Evolutionary conservation across 2,113 vertebrate genomes (phyloP), one percentile per base, ranked within the genome.

Genomic region (Chelonoidis abingdonii): DNA sequence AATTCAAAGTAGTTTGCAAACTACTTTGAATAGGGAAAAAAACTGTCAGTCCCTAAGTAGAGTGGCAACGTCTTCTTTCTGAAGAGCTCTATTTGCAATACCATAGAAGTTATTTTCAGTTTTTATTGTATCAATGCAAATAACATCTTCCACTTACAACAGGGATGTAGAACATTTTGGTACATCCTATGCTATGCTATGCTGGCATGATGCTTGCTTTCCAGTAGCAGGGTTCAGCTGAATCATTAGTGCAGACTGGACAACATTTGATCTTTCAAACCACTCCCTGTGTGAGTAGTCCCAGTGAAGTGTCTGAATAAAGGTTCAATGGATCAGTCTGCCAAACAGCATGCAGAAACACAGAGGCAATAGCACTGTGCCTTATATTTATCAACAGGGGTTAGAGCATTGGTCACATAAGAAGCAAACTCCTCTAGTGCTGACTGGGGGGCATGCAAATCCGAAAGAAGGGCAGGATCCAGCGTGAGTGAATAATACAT

Each of bases 401-500:
- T 35, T 65, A 35, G 29, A 35, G 62, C 31, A 65, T 35, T 35
- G 35, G 14, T 65, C 62, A 80, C 35, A 81, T 0, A 0, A n/a
- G 3, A 84, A n/a, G 21, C 1, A 0, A 5, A 19, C 25, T 59
- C 41, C 31, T 14, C 80, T 65, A 50, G 31, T 52, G 82, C 87
- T 93, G 83, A 72, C 65, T 72, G 19, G 81, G 83, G 44, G 78
- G 31, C 0, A 2, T 92, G 38, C 22, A 17, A 53, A 4, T 3
- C 7, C 81, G 72, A 83, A 89, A 95, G 53, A 94, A 80, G 93
- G 56, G 57, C 82, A 86, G 62, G 80, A 22, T 80, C 49, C 22
- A 31, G 25, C 53, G 49, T 0, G 2, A 80, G 79, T 8, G 17
- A 44, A 83, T 0, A 11, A 50, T 3, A 21, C 5, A 35, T 0